These are phyloP conservation scores for Lytechinus variegatus DNA, from an alignment of 35 echinoderm and acorn worm species.

Conservation along the genomic window DNA sequence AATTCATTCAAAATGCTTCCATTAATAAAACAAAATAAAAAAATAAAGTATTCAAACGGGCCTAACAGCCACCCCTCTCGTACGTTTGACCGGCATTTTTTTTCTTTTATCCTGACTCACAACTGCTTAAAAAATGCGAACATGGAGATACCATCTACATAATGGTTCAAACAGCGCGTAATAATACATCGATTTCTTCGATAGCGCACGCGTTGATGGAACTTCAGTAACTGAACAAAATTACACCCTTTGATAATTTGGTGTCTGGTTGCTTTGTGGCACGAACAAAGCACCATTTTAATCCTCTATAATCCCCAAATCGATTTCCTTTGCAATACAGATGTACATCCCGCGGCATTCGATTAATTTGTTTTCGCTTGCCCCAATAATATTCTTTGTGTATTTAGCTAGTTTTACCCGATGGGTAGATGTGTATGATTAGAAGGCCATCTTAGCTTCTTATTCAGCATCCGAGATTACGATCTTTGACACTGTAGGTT, in stretches of 20 bases:
- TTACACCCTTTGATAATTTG: not conserved
- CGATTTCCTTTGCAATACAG: not conserved
- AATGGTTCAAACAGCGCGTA: not conserved
- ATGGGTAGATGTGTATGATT: not conserved
- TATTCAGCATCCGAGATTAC: not conserved
- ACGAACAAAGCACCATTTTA: not conserved
- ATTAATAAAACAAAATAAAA: no score
- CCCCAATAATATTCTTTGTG: not conserved
- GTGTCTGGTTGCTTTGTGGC: not conserved
- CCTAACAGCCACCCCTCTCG: no score
- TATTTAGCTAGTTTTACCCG: not conserved
- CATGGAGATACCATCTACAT: no score
- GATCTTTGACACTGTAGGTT: not conserved
- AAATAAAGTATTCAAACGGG: no score
- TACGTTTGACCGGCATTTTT: no score
- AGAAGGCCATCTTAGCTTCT: not conserved
- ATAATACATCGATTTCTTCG: not conserved
- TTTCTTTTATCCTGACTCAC: no score
- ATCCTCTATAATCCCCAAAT: not conserved
- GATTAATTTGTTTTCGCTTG: not conserved
- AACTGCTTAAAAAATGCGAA: no score
- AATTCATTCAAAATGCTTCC: no score
- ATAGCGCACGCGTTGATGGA: not conserved
- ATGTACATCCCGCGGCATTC: not conserved
- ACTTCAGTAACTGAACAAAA: not conserved